Evolutionary conservation across 2,888 invertebrate genomes (phyloP).

Genomic region (Frankliniella intonsa): DNA sequence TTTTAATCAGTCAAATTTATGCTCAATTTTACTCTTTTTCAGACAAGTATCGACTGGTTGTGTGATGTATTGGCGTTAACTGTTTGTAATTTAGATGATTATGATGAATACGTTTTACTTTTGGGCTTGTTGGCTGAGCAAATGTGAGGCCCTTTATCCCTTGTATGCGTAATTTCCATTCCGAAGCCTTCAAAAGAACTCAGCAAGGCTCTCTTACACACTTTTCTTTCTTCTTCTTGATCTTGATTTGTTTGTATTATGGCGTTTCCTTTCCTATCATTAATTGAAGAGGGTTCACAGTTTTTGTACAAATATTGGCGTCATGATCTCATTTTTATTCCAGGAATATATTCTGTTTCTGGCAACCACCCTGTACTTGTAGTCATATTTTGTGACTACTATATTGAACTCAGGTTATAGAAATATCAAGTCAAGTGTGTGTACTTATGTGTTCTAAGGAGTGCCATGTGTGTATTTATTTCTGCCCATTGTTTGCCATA

Average conservation of each 20-base stretch:
- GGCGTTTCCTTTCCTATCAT: neutral
- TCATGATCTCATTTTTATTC: neutral
- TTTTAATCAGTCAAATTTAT: too few relatives aligned
- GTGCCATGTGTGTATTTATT: conserved; percentile 24
- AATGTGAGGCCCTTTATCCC: too few relatives aligned
- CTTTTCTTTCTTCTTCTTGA: neutral
- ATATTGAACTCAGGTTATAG: neutral
- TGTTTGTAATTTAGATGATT: too few relatives aligned
- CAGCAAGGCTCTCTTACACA: neutral
- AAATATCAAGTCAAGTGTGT: neutral
- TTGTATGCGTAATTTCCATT: too few relatives aligned
- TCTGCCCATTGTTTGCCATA: conserved; percentile 9
- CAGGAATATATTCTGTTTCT: neutral
- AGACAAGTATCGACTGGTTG: too few relatives aligned
- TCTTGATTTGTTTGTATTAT: neutral
- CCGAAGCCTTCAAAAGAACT: too few relatives aligned
- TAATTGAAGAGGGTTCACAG: neutral
- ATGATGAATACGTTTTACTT: too few relatives aligned
- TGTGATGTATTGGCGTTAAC: too few relatives aligned
- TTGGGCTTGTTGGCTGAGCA: neutral
- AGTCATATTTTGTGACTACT: neutral
- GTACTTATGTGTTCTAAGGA: neutral
- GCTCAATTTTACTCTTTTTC: too few relatives aligned
- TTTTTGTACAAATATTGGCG: neutral
- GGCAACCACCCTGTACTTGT: neutral